phyloP scores from a whole-genome alignment of 2,113 vertebrate genomes.

The Hymenochirus boettgeri region DNA sequence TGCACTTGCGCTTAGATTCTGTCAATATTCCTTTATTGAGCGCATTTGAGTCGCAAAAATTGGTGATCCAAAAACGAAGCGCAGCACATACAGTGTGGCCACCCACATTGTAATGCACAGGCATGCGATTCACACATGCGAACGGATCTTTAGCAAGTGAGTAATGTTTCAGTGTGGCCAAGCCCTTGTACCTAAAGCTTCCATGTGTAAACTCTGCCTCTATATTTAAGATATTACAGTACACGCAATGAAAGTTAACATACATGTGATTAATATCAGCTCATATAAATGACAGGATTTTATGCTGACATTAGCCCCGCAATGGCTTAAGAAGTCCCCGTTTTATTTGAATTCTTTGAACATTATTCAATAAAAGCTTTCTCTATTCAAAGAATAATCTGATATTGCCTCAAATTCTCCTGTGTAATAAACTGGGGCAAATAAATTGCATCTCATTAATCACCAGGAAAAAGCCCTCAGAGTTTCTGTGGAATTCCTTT shows the following conservation, averaged over 20 bases:
- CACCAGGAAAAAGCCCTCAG: neutral
- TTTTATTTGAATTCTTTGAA: neutral
- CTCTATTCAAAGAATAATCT: neutral
- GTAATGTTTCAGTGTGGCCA: too few relatives aligned
- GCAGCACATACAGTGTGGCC: too few relatives aligned
- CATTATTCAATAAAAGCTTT: neutral
- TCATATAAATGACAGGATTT: neutral
- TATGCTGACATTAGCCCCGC: neutral
- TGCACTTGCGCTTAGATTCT: too few relatives aligned
- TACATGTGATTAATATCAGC: neutral
- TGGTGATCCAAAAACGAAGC: too few relatives aligned
- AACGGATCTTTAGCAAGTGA: too few relatives aligned
- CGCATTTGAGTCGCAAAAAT: too few relatives aligned
- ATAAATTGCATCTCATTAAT: slow-evolving; percentile 3
- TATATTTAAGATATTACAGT: neutral
- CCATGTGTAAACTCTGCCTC: neutral
- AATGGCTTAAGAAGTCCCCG: neutral
- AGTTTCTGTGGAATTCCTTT: neutral
- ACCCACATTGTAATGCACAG: too few relatives aligned
- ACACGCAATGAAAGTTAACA: neutral
- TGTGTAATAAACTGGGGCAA: neutral
- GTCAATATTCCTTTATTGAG: too few relatives aligned
- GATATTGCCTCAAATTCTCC: neutral
- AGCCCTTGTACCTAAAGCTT: too few relatives aligned
- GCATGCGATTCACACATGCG: too few relatives aligned